Evolutionary conservation across 2,888 invertebrate genomes (phyloP).

Genomic region (Nemapogon koenigi): DNA sequence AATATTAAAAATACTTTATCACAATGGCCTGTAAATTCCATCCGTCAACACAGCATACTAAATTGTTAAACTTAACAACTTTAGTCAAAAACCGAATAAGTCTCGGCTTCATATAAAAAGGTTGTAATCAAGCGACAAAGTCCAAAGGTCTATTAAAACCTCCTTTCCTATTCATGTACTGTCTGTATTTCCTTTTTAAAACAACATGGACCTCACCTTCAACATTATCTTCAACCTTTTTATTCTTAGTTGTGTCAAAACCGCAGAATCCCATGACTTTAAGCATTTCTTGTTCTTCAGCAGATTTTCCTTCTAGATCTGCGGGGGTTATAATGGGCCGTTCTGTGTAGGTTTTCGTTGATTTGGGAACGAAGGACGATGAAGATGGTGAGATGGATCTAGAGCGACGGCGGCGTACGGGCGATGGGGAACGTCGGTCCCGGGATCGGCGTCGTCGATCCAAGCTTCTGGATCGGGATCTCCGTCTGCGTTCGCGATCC

Average conservation of each 20-base stretch:
- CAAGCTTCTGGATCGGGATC: constrained; percentile 48
- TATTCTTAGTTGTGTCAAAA: constrained; percentile 96
- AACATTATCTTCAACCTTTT: constrained; percentile 93
- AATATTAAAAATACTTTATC: too few relatives aligned
- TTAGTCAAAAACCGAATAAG: too few relatives aligned
- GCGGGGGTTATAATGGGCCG: constrained; percentile 78
- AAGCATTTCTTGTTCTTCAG: constrained; percentile 94
- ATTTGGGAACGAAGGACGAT: constrained; percentile 40
- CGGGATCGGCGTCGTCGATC: constrained; percentile 47
- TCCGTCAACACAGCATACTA: too few relatives aligned
- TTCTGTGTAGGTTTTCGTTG: constrained; percentile 53
- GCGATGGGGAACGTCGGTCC: constrained; percentile 36
- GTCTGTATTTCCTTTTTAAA: constrained; percentile 94
- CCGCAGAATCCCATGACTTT: constrained; percentile 96
- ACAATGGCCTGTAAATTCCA: too few relatives aligned
- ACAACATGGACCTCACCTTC: constrained; percentile 95
- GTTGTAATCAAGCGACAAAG: constrained; percentile 79
- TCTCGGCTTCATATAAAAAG: too few relatives aligned
- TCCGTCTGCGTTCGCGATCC: constrained; percentile 45
- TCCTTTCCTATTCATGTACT: constrained; percentile 99
- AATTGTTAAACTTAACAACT: too few relatives aligned
- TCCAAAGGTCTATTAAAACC: constrained; percentile 98
- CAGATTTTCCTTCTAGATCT: constrained; percentile 88
- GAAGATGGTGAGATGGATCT: constrained; percentile 42
- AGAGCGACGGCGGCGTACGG: constrained; percentile 31